These are phyloP conservation scores for Allolobophora icterica DNA, from an alignment of 2,888 invertebrate species.

Conservation along the genomic window DNA sequence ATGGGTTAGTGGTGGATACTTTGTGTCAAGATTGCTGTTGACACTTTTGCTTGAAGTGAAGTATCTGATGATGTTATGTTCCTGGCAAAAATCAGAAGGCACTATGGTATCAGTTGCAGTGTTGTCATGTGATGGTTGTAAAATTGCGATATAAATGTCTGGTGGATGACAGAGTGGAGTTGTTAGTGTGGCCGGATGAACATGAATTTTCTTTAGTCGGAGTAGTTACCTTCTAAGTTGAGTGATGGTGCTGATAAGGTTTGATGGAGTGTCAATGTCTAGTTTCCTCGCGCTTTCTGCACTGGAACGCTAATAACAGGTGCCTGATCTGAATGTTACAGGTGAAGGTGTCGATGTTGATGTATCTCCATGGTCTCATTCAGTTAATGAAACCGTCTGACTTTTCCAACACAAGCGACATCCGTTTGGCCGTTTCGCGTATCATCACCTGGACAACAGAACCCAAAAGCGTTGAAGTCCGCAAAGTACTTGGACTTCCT, in stretches of 20 bases:
- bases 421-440: constrained; percentile 72
- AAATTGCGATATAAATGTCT: neutral
- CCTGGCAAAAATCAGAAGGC: neutral
- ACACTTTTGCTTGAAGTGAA: too few species aligned
- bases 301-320: neutral
- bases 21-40: neutral
- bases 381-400: constrained; percentile 65
- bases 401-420: constrained; percentile 71
- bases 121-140: neutral
- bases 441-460: constrained; percentile 78
- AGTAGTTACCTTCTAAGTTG: neutral
- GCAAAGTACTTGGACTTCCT: constrained; percentile 65
- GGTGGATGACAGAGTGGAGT: neutral
- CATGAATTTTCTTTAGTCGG: neutral
- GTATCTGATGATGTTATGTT: neutral
- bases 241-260: neutral
- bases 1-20: neutral
- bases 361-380: constrained; percentile 66
- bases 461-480: constrained; percentile 74
- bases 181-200: neutral
- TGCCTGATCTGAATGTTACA: constrained; percentile 50
- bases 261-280: neutral
- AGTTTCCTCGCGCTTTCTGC: neutral
- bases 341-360: constrained; percentile 68
- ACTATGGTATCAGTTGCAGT: neutral